These are phyloP conservation scores for Synchiropus splendidus DNA, from an alignment of 2,113 vertebrate species.

Conservation along the genomic window DNA sequence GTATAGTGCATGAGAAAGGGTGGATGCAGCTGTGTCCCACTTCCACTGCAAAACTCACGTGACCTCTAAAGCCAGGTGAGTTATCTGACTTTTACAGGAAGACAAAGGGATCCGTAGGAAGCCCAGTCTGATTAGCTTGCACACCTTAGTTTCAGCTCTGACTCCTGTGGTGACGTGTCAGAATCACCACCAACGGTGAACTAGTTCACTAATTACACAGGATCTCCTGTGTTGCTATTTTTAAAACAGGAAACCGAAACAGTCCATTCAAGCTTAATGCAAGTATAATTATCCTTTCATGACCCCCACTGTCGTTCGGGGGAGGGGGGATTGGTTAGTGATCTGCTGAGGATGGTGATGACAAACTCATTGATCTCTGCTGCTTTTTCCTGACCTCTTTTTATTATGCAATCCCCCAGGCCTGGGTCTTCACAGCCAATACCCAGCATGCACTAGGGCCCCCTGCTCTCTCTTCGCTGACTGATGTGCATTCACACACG, in stretches of 20 bases:
- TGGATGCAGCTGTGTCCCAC: no score
- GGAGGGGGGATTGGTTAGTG: conserved; percentile 7
- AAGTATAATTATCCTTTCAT: conserved; percentile 7
- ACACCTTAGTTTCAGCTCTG: no score
- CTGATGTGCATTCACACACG: conserved; percentile 61
- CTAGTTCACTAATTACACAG: no score
- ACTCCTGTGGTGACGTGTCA: no score
- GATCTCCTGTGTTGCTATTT: no score
- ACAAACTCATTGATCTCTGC: conserved; percentile 27
- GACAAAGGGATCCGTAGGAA: no score
- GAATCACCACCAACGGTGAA: no score
- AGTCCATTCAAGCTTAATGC: neutral
- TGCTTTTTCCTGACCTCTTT: conserved; percentile 34
- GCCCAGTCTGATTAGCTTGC: no score
- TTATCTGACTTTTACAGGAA: no score
- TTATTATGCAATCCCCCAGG: conserved; percentile 41
- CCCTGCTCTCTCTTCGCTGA: conserved; percentile 47
- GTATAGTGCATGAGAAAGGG: no score
- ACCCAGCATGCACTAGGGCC: conserved; percentile 51
- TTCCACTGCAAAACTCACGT: no score
- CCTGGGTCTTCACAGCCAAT: conserved; percentile 14
- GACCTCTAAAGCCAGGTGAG: no score
- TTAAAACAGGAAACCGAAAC: neutral
- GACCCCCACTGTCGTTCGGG: conserved; percentile 15
- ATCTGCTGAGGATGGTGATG: conserved; percentile 28